Conservation (phyloP, 2,888 invertebrate species). For the Gonocerus acuteangulatus region DNA sequence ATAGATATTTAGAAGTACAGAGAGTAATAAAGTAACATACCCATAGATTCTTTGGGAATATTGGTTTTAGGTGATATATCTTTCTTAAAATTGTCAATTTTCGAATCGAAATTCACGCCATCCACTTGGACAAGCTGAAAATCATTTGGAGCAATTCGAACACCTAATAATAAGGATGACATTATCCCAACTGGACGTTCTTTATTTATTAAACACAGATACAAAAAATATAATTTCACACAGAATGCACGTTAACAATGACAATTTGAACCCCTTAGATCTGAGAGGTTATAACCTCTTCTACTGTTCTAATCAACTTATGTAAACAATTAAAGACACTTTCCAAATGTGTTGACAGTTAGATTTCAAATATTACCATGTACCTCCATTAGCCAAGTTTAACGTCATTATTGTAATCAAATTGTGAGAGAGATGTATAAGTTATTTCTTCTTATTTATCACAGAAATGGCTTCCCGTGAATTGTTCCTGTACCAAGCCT, state of each 20-base stretch:
- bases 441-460: too few relatives aligned
- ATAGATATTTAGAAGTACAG: background rate
- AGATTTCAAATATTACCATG: too few relatives aligned
- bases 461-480: too few relatives aligned
- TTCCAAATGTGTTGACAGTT: too few relatives aligned
- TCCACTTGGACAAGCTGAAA: conserved; percentile 52
- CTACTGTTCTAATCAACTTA: background rate
- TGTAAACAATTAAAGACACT: too few relatives aligned
- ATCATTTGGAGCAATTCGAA: conserved; percentile 48
- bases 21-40: conserved; percentile 42
- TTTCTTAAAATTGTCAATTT: conserved; percentile 52
- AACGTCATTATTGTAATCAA: too few relatives aligned
- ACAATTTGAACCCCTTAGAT: background rate
- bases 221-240: background rate
- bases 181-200: too few relatives aligned
- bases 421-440: too few relatives aligned
- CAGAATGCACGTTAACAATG: background rate
- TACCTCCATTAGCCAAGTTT: too few relatives aligned
- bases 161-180: conserved; percentile 43
- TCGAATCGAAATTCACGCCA: conserved; percentile 54
- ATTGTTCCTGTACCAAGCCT: too few relatives aligned
- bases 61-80: conserved; percentile 53
- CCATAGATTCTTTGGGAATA: conserved; percentile 51
- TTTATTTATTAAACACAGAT: too few relatives aligned
- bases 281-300: background rate